Evolutionary conservation across 2,888 invertebrate species (phyloP), one percentile per base, ranked within the genome.

Genomic region (Thelaira solivaga): DNA sequence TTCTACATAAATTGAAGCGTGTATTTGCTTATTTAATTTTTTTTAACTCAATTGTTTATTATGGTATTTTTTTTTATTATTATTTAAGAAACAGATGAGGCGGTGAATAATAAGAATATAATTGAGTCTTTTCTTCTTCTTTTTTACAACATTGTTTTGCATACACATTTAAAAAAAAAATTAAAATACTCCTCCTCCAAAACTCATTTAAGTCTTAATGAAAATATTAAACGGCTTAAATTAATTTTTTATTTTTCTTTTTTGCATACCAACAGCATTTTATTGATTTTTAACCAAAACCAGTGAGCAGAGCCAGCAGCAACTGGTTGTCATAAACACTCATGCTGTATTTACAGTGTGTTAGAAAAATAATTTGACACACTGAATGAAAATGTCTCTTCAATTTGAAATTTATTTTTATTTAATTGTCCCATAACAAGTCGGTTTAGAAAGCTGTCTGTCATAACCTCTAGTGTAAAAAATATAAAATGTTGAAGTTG

Each of bases 91-190:
- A 8, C 8, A 51, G 51, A 49, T 10, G 10, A 45, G 8, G 13
- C 13, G 18, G 39, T 10, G 18, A 31, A 36, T 22, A 62, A 67
- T 22, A 43, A 18, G 4, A 18, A 39, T 29, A 29, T 11, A 24
- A 20, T 16, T 49, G n/a, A 53, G 13, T 24, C 13, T 13, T 5
- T n/a, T 43, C n/a, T n/a, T n/a, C n/a, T n/a, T n/a, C n/a, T 43
- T 18, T 10, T 41, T 39, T 29, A 6, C 36, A 45, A 41, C 29
- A 62, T 49, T 31, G 45, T 64, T 73, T 77, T 77, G 49, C 57
- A 68, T 69, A 77, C 73, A 59, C 77, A 73, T 18, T 64, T 73
- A 76, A 80, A 76, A 76, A 80, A 76, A 76, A 67, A 72, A 51
- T 75, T n/a, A 67, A 59, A 61, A 65, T 71, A 68, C 51, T 57